Evolutionary conservation across 2,113 vertebrate genomes (phyloP).

Genomic region (Nanorana parkeri): DNA sequence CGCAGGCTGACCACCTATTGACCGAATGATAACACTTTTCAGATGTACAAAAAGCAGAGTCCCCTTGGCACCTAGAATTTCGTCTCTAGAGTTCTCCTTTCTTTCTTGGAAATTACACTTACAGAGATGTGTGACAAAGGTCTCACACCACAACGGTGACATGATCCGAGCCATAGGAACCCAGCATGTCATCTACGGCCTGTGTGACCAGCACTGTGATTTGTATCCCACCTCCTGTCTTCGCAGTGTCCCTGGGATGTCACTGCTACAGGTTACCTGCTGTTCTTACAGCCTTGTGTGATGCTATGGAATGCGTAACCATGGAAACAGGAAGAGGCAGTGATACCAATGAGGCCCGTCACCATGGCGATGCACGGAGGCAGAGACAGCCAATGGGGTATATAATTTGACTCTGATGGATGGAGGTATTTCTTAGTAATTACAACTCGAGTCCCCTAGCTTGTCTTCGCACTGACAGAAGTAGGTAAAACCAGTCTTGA

Average conservation of each 20-base stretch:
- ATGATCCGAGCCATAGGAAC: not conserved
- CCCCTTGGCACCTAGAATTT: too few relatives aligned
- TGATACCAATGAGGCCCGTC: constrained; percentile 29
- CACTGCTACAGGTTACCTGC: constrained; percentile 43
- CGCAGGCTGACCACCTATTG: too few relatives aligned
- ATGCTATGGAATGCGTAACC: constrained; percentile 42
- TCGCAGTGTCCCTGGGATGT: constrained; percentile 20
- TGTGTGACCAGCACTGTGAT: not conserved
- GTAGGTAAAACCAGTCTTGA: constrained; percentile 3
- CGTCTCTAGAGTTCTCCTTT: not conserved
- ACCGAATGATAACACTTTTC: too few relatives aligned
- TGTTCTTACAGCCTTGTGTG: constrained; percentile 12
- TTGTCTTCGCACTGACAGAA: not conserved
- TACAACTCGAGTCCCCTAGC: constrained; percentile 6
- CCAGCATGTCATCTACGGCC: constrained; percentile 7
- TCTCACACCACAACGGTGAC: not conserved
- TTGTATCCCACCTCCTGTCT: constrained; percentile 12
- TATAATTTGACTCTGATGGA: constrained; percentile 48
- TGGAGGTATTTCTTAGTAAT: constrained; percentile 8
- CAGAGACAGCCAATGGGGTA: constrained; percentile 32
- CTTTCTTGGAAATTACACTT: not conserved
- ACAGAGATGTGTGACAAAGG: not conserved
- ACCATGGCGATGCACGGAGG: constrained; percentile 30
- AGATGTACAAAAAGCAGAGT: too few relatives aligned
- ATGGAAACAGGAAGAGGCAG: constrained; percentile 49